Percentiles rank a stretch among this genome's conserved stretches.
These are phyloP conservation scores for Oncorhynchus gorbuscha DNA, from an alignment of 2,113 vertebrate genomes.

Conservation along the genomic window DNA sequence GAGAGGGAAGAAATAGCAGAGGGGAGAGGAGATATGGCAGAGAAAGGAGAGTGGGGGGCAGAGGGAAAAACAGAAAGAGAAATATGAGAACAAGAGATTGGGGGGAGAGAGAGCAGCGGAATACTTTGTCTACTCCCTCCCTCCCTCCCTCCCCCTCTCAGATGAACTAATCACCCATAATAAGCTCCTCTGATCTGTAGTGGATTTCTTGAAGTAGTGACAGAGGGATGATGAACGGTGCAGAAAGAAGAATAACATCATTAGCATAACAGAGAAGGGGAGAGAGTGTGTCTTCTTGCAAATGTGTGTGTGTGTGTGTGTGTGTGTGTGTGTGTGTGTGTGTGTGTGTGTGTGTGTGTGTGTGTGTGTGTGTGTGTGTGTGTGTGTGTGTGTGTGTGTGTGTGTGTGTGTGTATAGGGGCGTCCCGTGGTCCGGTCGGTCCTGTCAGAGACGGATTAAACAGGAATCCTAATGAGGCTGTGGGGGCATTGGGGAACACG, in stretches of 20 bases:
- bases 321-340: too few relatives aligned
- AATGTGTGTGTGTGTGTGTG: neutral
- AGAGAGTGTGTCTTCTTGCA: neutral
- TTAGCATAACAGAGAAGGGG: conserved; percentile 79
- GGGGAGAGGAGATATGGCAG: too few relatives aligned
- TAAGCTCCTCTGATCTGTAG: conserved; percentile 90
- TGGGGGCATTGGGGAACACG: conserved; percentile 75
- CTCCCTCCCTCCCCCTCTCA: conserved; percentile 47
- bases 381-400: neutral
- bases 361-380: neutral
- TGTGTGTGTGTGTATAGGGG: neutral
- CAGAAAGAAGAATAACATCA: conserved; percentile 81
- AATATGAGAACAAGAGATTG: conserved; percentile 15
- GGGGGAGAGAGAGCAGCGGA: conserved; percentile 9
- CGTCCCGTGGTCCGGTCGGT: conserved; percentile 72
- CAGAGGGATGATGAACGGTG: conserved; percentile 83
- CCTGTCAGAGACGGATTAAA: conserved; percentile 96
- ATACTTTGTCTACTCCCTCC: conserved; percentile 51
- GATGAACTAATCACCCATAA: conserved; percentile 91
- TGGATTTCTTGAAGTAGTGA: conserved; percentile 85
- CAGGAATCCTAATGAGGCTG: conserved; percentile 93
- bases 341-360: too few relatives aligned
- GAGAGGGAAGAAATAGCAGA: neutral
- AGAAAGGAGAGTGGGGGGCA: neutral
- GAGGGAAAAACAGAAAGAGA: neutral